Evolutionary conservation across 2,797 vertebrate genomes (phyloP).

Genomic region (Ctenopoma multispine): DNA sequence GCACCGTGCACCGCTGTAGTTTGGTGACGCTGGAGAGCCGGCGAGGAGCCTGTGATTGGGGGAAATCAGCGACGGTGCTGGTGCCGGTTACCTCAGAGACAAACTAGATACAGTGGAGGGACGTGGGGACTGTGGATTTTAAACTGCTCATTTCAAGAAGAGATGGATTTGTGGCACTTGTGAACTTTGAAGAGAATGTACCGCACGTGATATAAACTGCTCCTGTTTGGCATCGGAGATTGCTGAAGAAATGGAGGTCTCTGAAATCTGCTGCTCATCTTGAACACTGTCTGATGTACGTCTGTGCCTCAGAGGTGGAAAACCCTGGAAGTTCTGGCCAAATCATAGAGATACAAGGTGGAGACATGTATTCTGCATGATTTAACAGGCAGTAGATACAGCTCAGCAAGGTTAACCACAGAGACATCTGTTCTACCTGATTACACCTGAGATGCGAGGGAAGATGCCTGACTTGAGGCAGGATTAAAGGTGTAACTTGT

Average conservation of each 20-base stretch:
- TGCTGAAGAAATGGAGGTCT: slow-evolving; percentile 13
- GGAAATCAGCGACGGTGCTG: slow-evolving; percentile 46
- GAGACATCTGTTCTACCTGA: slow-evolving; percentile 53
- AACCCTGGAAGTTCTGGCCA: slow-evolving; percentile 23
- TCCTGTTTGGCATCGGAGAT: slow-evolving; percentile 16
- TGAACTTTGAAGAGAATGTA: slow-evolving; percentile 62
- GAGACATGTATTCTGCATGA: slow-evolving; percentile 24
- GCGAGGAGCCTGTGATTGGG: slow-evolving; percentile 54
- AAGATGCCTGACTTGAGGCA: slow-evolving; percentile 25
- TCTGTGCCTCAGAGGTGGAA: slow-evolving; percentile 7
- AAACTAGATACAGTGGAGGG: slow-evolving; percentile 18
- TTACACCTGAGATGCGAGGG: slow-evolving; percentile 43
- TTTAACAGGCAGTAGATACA: slow-evolving; percentile 33
- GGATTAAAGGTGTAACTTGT: slow-evolving; percentile 48
- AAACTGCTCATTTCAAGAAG: slow-evolving; percentile 10
- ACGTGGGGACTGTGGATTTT: slow-evolving; percentile 38
- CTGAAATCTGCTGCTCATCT: slow-evolving; percentile 29
- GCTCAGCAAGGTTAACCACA: slow-evolving; percentile 47
- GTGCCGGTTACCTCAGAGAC: slow-evolving; percentile 44
- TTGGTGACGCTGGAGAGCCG: slow-evolving; percentile 59
- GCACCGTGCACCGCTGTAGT: slow-evolving; percentile 42
- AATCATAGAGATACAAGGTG: slow-evolving; percentile 31
- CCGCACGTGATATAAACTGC: slow-evolving; percentile 20
- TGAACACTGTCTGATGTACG: slow-evolving; percentile 18
- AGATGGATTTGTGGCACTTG: slow-evolving; percentile 35